These are phyloP conservation scores for Oikopleura dioica DNA, from an alignment of 23 tunicate species.

Conservation along the genomic window DNA sequence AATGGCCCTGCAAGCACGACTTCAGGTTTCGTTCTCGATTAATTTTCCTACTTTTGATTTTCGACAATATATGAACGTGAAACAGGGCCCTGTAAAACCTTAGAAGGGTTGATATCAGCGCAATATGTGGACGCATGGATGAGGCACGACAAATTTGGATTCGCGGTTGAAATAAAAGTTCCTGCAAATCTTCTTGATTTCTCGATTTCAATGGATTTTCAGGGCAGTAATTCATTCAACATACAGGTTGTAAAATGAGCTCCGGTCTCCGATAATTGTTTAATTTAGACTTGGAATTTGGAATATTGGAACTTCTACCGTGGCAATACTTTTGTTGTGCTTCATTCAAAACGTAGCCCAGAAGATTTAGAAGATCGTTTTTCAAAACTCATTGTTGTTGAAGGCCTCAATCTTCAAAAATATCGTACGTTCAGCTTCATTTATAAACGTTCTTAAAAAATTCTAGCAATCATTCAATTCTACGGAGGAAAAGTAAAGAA, in stretches of 20 bases:
- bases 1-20: too few relatives aligned
- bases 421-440: neutral
- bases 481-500: neutral
- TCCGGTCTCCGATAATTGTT: too few relatives aligned
- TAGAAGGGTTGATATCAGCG: neutral
- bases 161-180: neutral
- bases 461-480: neutral
- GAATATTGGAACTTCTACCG: conserved; percentile 1
- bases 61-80: too few relatives aligned
- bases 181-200: neutral
- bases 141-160: neutral
- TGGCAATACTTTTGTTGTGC: neutral
- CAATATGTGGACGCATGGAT: neutral
- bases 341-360: neutral
- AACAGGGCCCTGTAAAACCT: too few relatives aligned
- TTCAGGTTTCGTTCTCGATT: too few relatives aligned
- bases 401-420: neutral
- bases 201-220: neutral
- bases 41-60: too few relatives aligned
- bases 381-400: neutral
- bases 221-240: neutral
- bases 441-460: neutral
- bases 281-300: neutral
- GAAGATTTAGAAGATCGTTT: neutral
- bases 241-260: too few relatives aligned